phyloP scores from a whole-genome alignment of 2,797 vertebrate species.

The Etheostoma perlongum region DNA sequence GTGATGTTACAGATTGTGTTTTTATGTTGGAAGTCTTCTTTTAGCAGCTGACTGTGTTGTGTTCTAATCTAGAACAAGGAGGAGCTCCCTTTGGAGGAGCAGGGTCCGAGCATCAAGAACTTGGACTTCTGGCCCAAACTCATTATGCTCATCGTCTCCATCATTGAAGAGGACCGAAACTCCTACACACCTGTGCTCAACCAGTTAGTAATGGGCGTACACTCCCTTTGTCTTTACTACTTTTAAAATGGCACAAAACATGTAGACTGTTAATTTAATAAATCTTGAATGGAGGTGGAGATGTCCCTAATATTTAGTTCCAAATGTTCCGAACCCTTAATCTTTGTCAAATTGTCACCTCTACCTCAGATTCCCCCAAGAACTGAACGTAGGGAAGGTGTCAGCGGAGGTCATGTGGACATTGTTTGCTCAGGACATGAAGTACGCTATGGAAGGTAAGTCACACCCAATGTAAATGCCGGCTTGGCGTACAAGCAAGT shows the following conservation, averaged over 20 bases:
- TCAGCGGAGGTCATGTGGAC: slow-evolving; percentile 99
- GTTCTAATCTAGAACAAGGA: slow-evolving; percentile 87
- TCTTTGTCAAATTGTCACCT: slow-evolving; percentile 50
- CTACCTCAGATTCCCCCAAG: slow-evolving; percentile 93
- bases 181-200: slow-evolving; percentile 96
- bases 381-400: slow-evolving; percentile 96
- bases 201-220: slow-evolving; percentile 88
- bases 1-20: slow-evolving; percentile 30
- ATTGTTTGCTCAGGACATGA: slow-evolving; percentile 98
- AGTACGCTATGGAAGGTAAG: slow-evolving; percentile 97
- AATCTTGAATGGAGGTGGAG: neutral
- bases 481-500: too few species aligned
- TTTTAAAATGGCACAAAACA: neutral
- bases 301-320: neutral
- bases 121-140: slow-evolving; percentile 99
- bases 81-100: slow-evolving; percentile 92
- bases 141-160: slow-evolving; percentile 98
- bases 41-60: neutral
- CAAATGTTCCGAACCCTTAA: neutral
- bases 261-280: neutral
- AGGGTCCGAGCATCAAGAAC: slow-evolving; percentile 96
- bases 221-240: too few species aligned
- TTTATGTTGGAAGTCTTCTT: slow-evolving; percentile 3
- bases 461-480: neutral
- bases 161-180: slow-evolving; percentile 98